Percentiles rank a stretch among this genome's conserved stretches.
phyloP scores from a whole-genome alignment of 2,113 vertebrate species.

The Nematolebias whitei region DNA sequence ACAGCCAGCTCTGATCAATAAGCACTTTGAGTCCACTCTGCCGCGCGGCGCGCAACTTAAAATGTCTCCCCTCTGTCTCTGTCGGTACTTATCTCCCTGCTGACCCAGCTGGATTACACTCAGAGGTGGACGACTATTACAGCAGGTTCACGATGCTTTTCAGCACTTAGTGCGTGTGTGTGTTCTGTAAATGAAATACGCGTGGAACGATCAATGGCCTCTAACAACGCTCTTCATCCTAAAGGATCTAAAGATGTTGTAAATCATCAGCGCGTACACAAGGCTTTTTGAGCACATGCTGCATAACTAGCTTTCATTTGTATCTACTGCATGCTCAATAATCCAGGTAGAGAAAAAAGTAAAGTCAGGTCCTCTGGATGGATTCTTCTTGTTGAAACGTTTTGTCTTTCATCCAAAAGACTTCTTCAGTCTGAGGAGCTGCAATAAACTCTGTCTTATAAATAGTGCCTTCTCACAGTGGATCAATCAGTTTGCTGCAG shows the following conservation, averaged over 20 bases:
- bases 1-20: slow-evolving; percentile 73
- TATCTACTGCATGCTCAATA: too few relatives aligned
- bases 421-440: too few relatives aligned
- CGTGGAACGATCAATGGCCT: slow-evolving; percentile 26
- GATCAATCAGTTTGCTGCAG: too few relatives aligned
- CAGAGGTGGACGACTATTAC: slow-evolving; percentile 56
- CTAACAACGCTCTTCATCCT: slow-evolving; percentile 25
- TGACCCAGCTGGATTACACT: slow-evolving; percentile 70
- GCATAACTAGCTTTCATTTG: too few relatives aligned
- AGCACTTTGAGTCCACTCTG: slow-evolving; percentile 72
- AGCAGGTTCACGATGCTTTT: slow-evolving; percentile 59
- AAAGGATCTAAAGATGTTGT: slow-evolving; percentile 29
- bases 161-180: slow-evolving; percentile 16
- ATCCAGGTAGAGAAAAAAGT: too few relatives aligned
- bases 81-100: slow-evolving; percentile 70
- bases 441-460: too few relatives aligned
- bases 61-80: slow-evolving; percentile 75
- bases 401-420: too few relatives aligned
- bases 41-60: slow-evolving; percentile 60
- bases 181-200: slow-evolving; percentile 43
- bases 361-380: too few relatives aligned
- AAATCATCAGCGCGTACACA: slow-evolving; percentile 18
- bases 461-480: too few relatives aligned
- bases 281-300: slow-evolving; percentile 7
- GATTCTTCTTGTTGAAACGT: too few relatives aligned